Percentiles rank a stretch among this genome's conserved stretches.
Evolutionary conservation across 2,113 vertebrate species (phyloP).

Genomic region (Nycticorax nycticorax): DNA sequence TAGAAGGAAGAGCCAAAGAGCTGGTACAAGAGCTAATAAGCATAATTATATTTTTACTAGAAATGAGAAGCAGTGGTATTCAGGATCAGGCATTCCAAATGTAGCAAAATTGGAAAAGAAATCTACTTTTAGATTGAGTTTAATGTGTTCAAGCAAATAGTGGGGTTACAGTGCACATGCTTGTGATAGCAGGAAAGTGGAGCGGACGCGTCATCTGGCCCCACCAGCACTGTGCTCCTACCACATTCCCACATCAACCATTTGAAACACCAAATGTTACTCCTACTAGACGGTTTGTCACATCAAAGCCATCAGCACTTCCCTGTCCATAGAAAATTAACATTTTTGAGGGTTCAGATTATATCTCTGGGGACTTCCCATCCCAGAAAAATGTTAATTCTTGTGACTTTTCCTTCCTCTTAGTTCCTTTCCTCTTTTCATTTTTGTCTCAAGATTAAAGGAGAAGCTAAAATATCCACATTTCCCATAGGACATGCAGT

Average conservation of each 20-base stretch:
- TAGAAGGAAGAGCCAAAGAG: background rate
- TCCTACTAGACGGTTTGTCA: background rate
- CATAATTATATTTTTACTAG: background rate
- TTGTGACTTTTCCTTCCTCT: conserved; percentile 42
- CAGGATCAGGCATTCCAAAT: background rate
- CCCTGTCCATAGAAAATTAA: conserved; percentile 11
- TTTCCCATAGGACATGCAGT: background rate
- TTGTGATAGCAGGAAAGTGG: background rate
- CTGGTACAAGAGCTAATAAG: background rate
- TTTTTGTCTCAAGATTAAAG: conserved; percentile 31
- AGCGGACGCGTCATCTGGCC: background rate
- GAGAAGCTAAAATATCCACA: background rate
- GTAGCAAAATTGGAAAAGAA: background rate
- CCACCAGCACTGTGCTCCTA: background rate
- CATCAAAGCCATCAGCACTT: conserved; percentile 40
- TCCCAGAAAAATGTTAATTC: conserved; percentile 34
- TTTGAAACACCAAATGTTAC: background rate
- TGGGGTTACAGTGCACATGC: background rate
- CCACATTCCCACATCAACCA: background rate
- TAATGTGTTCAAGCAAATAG: background rate
- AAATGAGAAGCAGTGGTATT: background rate
- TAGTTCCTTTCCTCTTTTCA: background rate
- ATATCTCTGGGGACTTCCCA: background rate
- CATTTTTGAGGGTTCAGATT: background rate
- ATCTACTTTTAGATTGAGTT: background rate